phyloP scores from a whole-genome alignment of 2,888 invertebrate species.

The Oligia fasciuncula region DNA sequence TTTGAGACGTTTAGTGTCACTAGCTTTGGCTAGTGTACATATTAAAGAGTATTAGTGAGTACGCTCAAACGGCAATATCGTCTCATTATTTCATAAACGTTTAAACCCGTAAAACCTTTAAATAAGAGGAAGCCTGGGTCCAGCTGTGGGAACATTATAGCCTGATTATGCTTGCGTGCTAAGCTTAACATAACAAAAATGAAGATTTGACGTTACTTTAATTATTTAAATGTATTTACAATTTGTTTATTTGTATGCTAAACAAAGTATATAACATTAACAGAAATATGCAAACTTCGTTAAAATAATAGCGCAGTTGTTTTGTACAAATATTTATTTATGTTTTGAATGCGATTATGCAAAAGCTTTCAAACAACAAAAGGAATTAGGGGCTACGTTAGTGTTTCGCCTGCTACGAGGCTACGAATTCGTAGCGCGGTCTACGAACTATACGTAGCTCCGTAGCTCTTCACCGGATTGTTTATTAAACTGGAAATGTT shows the following conservation, averaged over 20 bases:
- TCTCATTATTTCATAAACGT: background rate
- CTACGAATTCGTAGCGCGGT: constrained; percentile 62
- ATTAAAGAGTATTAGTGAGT: background rate
- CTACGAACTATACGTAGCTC: constrained; percentile 55
- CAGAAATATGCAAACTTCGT: constrained; percentile 40
- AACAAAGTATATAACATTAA: constrained; percentile 41
- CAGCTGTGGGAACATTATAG: background rate
- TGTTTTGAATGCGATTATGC: constrained; percentile 71
- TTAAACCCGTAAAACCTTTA: background rate
- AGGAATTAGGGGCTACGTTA: constrained; percentile 65
- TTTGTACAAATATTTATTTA: constrained; percentile 64
- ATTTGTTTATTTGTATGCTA: constrained; percentile 13
- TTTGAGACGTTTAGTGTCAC: background rate
- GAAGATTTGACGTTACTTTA: background rate
- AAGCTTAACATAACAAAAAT: background rate
- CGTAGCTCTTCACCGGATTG: constrained; percentile 36
- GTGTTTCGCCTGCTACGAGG: constrained; percentile 57
- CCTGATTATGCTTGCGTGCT: background rate
- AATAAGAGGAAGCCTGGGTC: background rate
- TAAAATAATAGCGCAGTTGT: constrained; percentile 52
- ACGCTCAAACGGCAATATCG: background rate
- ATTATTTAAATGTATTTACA: constrained; percentile 19
- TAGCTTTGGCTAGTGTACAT: too few relatives aligned
- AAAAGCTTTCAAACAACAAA: constrained; percentile 67
- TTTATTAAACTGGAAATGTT: constrained; percentile 45